A percentile compares a stretch with the other conserved stretches of the same genome.
Evolutionary conservation across 2,113 vertebrate genomes (phyloP).

Genomic region (Tricholaema leucomelas): DNA sequence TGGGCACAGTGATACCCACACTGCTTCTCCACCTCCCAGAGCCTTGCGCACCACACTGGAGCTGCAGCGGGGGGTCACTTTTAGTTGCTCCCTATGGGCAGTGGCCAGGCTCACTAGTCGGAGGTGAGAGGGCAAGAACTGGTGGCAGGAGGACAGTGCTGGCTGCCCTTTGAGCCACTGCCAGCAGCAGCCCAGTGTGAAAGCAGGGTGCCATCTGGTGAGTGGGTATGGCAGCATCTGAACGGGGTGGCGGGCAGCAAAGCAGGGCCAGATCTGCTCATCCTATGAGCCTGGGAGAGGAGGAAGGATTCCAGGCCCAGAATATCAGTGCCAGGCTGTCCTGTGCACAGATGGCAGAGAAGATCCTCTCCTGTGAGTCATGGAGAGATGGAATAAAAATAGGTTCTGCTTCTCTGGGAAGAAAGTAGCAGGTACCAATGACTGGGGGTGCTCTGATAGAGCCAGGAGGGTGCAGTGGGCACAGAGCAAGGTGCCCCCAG

Average conservation of each 20-base stretch:
- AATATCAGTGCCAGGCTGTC: constrained; percentile 54
- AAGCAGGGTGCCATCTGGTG: constrained; percentile 49
- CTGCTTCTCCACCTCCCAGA: accelerated
- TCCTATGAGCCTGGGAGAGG: constrained; percentile 59
- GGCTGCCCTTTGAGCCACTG: constrained; percentile 58
- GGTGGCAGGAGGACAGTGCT: constrained; percentile 13
- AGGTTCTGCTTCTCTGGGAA: constrained; percentile 16
- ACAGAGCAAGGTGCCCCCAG: neutral
- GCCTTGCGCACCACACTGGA: neutral
- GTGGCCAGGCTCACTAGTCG: neutral
- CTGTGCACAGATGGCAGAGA: constrained; percentile 57
- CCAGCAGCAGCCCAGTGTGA: constrained; percentile 50
- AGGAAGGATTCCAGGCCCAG: constrained; percentile 65
- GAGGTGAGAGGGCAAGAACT: neutral
- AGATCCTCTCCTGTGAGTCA: constrained; percentile 44
- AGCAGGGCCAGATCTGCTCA: constrained; percentile 8
- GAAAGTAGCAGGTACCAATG: constrained; percentile 35
- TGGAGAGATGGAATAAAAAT: constrained; percentile 22
- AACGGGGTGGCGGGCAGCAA: constrained; percentile 57
- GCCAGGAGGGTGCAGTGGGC: neutral
- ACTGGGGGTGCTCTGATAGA: neutral
- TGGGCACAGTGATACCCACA: neutral
- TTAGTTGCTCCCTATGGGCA: neutral
- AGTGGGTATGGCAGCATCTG: constrained; percentile 59
- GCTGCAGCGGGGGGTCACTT: accelerated